A percentile compares a stretch with the other conserved stretches of the same genome.
phyloP scores from a whole-genome alignment of 1,140 invertebrate genomes.

The Laodelphax striatellus region DNA sequence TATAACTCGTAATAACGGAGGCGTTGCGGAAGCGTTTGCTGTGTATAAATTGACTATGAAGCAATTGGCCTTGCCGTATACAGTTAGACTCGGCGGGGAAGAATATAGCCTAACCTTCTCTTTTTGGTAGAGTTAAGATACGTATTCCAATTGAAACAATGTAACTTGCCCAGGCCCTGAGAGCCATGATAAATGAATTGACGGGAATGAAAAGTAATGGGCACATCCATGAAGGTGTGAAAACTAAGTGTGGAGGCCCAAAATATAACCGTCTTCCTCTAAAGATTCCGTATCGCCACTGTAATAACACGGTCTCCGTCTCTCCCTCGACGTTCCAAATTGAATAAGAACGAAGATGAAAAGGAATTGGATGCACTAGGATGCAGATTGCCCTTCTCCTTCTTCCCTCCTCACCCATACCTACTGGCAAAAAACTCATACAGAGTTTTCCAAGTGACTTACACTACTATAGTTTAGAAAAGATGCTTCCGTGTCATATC shows the following conservation, averaged over 20 bases:
- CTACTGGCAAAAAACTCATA: not conserved
- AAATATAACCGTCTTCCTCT: not conserved
- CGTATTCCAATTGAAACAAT: not conserved
- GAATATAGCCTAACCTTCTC: too few relatives aligned
- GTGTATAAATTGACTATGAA: too few relatives aligned
- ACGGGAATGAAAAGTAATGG: conserved; percentile 1
- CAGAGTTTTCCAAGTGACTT: too few relatives aligned
- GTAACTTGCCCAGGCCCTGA: not conserved
- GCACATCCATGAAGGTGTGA: not conserved
- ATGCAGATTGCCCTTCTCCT: not conserved
- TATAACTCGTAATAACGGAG: too few relatives aligned
- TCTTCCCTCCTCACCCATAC: not conserved
- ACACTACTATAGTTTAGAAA: too few relatives aligned
- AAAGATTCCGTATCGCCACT: too few relatives aligned
- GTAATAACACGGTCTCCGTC: not conserved
- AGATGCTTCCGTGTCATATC: too few relatives aligned
- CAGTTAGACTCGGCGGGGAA: too few relatives aligned
- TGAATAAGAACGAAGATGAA: not conserved
- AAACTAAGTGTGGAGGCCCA: too few relatives aligned
- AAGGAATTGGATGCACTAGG: not conserved
- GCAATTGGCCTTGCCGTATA: too few relatives aligned
- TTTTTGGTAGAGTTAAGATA: not conserved
- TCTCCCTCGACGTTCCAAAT: not conserved
- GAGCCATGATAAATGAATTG: not conserved
- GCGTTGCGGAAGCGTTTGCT: too few relatives aligned